Evolutionary conservation across 2,888 invertebrate genomes (phyloP).

Genomic region (Perdita meconis): DNA sequence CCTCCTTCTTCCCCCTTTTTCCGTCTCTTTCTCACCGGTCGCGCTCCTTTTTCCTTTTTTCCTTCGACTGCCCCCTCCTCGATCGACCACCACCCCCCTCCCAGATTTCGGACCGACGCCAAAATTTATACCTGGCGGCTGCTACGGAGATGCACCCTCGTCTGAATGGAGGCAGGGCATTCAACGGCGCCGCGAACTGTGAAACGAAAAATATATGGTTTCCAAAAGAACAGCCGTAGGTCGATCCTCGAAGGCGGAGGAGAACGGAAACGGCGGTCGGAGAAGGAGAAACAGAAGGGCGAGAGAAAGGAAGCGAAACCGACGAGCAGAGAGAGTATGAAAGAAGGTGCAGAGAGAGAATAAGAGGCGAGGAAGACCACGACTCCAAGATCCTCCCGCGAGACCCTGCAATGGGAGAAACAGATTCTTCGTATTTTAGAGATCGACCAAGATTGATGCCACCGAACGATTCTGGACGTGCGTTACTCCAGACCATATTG

Average conservation of each 20-base stretch:
- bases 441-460: conserved; percentile 72
- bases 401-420: conserved; percentile 54
- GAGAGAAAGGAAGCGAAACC: conserved; percentile 29
- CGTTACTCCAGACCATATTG: conserved; percentile 60
- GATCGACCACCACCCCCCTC: conserved; percentile 57
- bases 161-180: conserved; percentile 77
- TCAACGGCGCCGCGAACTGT: conserved; percentile 80
- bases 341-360: conserved; percentile 55
- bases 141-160: conserved; percentile 78
- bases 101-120: conserved; percentile 69
- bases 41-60: conserved; percentile 49
- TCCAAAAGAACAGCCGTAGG: conserved; percentile 74
- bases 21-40: conserved; percentile 27
- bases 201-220: conserved; percentile 82
- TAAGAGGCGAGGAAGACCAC: conserved; percentile 58
- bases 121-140: conserved; percentile 82
- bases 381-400: conserved; percentile 31
- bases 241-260: conserved; percentile 61
- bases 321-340: conserved; percentile 25
- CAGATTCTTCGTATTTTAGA: conserved; percentile 76
- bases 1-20: conserved; percentile 56
- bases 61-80: conserved; percentile 43
- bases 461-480: conserved; percentile 56
- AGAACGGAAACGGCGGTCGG: conserved; percentile 28
- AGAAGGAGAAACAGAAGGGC: conserved; percentile 29